Conservation (phyloP, 2,888 invertebrate genomes). For the Drosophila borealis region DNA sequence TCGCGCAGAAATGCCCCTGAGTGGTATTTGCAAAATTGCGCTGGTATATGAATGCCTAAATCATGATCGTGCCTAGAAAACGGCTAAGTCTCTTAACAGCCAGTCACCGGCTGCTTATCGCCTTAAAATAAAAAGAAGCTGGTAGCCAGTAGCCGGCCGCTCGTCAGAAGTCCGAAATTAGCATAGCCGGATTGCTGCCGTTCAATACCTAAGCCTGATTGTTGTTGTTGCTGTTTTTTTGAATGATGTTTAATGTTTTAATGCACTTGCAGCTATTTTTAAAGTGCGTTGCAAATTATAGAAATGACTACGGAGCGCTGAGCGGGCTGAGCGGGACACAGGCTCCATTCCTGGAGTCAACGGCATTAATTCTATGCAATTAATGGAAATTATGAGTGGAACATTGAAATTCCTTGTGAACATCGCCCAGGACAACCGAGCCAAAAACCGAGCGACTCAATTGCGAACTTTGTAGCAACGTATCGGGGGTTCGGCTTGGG, state of each 20-base stretch:
- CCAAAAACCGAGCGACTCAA: conserved; percentile 39
- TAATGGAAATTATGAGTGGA: conserved; percentile 77
- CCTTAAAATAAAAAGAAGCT: conserved; percentile 42
- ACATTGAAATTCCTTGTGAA: conserved; percentile 79
- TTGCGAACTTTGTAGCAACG: conserved; percentile 42
- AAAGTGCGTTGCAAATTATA: conserved; percentile 71
- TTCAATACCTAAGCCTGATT: conserved; percentile 32
- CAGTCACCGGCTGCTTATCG: conserved; percentile 30
- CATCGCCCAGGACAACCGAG: conserved; percentile 74
- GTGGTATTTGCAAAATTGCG: conserved; percentile 67
- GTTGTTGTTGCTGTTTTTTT: conserved; percentile 2
- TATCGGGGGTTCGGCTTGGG: conserved; percentile 37
- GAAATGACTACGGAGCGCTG: conserved; percentile 72
- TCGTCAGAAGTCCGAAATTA: conserved; percentile 70
- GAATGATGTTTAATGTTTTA: conserved; percentile 22
- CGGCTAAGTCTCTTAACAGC: conserved; percentile 52
- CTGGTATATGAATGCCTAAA: conserved; percentile 35
- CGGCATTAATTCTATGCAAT: conserved; percentile 79
- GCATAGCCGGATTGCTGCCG: conserved; percentile 60
- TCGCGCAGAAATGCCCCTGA: conserved; percentile 71
- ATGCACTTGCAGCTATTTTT: conserved; percentile 73
- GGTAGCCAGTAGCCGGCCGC: conserved; percentile 67
- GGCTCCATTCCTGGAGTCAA: conserved; percentile 32
- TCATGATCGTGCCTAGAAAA: conserved; percentile 72
- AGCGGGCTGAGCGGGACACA: conserved; percentile 3